Evolutionary conservation across 2,113 vertebrate genomes (phyloP).

Genomic region (Gallinago paraguaiae): DNA sequence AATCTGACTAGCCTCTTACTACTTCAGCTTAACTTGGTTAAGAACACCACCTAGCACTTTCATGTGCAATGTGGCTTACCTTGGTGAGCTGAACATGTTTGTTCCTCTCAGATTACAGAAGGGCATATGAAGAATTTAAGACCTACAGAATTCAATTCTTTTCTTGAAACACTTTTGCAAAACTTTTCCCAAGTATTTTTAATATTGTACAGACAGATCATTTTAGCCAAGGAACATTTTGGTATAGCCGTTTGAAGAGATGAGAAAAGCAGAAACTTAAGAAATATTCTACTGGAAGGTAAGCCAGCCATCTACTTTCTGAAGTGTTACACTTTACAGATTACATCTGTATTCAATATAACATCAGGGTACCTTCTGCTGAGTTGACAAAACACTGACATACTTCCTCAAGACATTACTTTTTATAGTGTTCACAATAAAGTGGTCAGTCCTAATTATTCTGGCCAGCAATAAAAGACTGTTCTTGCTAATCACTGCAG

Average conservation of each 20-base stretch:
- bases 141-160: not conserved
- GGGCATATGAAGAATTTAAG: not conserved
- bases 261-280: not conserved
- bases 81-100: not conserved
- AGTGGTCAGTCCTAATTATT: not conserved
- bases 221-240: not conserved
- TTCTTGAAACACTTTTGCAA: not conserved
- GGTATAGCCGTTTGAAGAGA: not conserved
- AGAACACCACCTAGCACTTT: not conserved
- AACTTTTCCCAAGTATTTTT: not conserved
- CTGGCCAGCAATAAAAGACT: not conserved
- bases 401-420: not conserved
- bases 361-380: not conserved
- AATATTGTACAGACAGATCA: not conserved
- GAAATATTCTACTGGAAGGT: not conserved
- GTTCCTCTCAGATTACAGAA: not conserved
- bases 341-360: not conserved
- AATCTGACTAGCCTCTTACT: not conserved
- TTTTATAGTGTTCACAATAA: not conserved
- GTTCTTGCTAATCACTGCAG: not conserved
- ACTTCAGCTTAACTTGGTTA: not conserved
- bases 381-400: not conserved
- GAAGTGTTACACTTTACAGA: not conserved
- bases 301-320: not conserved
- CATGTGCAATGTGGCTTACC: not conserved